Evolutionary conservation across 2,113 vertebrate species (phyloP).

Genomic region (Martes martes): DNA sequence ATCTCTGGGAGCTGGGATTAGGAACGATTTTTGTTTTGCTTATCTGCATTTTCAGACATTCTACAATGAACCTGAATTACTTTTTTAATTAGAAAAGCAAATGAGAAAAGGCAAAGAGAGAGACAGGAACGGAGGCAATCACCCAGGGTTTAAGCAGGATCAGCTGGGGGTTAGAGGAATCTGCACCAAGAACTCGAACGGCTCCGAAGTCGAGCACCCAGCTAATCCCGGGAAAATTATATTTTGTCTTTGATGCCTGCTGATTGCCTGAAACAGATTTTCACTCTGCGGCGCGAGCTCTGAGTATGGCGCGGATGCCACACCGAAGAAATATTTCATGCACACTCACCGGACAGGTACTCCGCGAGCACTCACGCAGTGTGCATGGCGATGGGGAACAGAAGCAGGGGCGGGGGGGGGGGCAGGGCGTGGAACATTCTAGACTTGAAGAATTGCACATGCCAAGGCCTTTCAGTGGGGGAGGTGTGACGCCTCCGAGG

Average conservation of each 20-base stretch:
- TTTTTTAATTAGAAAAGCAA: conserved; percentile 75
- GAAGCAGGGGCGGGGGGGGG: not conserved
- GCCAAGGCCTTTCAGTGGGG: not conserved
- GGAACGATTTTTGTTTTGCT: not conserved
- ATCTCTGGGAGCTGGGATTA: not conserved
- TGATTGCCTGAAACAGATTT: not conserved
- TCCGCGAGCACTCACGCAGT: fast-evolving
- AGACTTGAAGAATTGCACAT: too few species aligned
- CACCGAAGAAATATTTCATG: fast-evolving
- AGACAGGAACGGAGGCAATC: not conserved
- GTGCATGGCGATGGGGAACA: fast-evolving
- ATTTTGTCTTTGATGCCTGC: not conserved
- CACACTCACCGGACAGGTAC: fast-evolving
- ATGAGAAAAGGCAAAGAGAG: conserved; percentile 24
- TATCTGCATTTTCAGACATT: conserved; percentile 57
- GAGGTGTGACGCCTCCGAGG: not conserved
- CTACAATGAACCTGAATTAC: conserved; percentile 61
- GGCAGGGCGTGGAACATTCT: not conserved
- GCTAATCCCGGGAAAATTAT: conserved; percentile 18
- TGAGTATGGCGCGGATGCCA: not conserved
- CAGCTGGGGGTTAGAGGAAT: not conserved
- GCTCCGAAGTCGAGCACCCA: not conserved
- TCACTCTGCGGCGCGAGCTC: fast-evolving
- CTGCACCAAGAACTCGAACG: fast-evolving
- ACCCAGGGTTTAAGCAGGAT: not conserved